Evolutionary conservation across 2,113 vertebrate genomes (phyloP).

Genomic region (Cinclus mexicanus): DNA sequence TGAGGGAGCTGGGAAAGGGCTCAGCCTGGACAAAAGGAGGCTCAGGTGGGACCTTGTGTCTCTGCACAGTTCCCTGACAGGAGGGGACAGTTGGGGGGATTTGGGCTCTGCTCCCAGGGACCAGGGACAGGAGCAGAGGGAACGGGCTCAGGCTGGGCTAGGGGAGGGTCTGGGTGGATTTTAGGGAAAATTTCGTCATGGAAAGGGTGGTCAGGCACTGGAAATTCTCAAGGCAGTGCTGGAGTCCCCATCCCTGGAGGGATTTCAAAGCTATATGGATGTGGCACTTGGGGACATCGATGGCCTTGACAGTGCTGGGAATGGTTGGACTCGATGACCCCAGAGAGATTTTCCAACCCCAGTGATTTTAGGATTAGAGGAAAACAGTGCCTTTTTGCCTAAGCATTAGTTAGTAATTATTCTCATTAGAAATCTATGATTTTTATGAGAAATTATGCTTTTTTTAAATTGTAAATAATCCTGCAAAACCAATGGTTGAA

Average conservation of each 20-base stretch:
- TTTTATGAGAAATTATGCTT: neutral
- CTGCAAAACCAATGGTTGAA: slow-evolving; percentile 23
- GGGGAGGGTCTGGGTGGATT: rapidly evolving
- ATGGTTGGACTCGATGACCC: rapidly evolving
- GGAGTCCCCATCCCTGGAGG: neutral
- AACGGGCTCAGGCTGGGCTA: neutral
- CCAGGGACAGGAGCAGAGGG: neutral
- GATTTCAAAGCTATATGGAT: neutral
- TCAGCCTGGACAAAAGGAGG: neutral
- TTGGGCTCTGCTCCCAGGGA: neutral
- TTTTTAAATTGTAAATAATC: neutral
- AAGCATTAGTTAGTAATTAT: neutral
- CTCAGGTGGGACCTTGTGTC: neutral
- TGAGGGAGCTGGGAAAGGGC: neutral
- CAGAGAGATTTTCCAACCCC: neutral
- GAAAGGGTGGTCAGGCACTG: too few species aligned
- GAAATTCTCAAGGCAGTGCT: too few species aligned
- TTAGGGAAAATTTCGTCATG: rapidly evolving
- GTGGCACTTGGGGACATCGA: neutral
- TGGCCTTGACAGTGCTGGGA: neutral
- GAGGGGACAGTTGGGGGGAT: neutral
- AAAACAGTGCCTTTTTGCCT: neutral
- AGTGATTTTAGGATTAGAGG: neutral
- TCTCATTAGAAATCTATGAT: slow-evolving; percentile 18
- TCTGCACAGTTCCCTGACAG: neutral